Evolutionary conservation across 2,797 vertebrate genomes (phyloP).

Genomic region (Vireo griseus): DNA sequence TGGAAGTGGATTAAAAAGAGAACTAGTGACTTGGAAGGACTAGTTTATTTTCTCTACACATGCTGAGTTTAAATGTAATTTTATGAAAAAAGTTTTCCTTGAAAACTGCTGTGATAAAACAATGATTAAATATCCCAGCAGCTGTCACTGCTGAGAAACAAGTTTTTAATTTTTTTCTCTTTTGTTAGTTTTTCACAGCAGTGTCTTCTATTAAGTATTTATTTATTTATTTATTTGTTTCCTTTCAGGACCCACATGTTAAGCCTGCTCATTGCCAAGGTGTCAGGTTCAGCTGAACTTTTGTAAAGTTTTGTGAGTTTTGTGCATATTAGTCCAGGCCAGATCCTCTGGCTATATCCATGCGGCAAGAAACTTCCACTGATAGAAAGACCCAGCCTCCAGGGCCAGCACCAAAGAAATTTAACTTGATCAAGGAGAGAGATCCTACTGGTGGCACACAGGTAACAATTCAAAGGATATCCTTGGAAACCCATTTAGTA

Average conservation of each 20-base stretch:
- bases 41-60: background rate
- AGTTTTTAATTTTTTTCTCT: background rate
- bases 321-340: rapidly evolving
- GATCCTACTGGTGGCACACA: background rate
- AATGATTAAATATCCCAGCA: background rate
- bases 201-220: background rate
- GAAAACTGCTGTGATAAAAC: background rate
- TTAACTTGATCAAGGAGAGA: background rate
- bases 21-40: background rate
- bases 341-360: background rate
- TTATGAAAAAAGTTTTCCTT: background rate
- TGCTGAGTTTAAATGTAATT: background rate
- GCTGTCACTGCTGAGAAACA: background rate
- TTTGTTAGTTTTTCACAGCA: background rate
- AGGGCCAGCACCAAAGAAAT: background rate
- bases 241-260: background rate
- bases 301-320: background rate
- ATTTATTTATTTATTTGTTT: background rate
- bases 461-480: background rate
- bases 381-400: background rate
- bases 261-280: background rate
- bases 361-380: background rate
- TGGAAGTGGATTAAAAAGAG: background rate
- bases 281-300: background rate
- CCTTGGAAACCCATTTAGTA: background rate